Conservation (phyloP, 2,797 vertebrate genomes). For the Acrossocheilus fasciatus region DNA sequence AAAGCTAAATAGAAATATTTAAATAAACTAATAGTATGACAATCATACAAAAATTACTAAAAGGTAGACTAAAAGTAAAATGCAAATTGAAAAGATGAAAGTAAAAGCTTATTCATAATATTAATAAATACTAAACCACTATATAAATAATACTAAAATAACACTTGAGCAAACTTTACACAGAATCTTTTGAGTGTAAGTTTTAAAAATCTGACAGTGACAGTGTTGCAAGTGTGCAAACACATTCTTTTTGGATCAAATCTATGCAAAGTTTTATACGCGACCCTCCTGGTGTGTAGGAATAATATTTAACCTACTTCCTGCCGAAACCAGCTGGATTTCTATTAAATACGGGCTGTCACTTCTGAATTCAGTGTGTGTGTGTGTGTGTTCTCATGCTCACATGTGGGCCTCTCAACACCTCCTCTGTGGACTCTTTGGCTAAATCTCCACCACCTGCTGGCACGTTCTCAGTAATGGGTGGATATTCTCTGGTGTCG, state of each 20-base stretch:
- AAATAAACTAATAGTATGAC: not conserved
- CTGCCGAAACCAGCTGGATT: not conserved
- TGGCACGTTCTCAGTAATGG: slow-evolving; percentile 24
- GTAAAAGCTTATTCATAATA: not conserved
- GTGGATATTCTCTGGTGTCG: not conserved
- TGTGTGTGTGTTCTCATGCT: not conserved
- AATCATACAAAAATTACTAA: not conserved
- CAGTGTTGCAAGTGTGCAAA: not conserved
- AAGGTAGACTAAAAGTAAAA: not conserved
- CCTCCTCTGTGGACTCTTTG: slow-evolving; percentile 26
- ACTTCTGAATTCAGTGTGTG: not conserved
- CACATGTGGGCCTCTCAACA: slow-evolving; percentile 7
- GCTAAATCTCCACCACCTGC: slow-evolving; percentile 30
- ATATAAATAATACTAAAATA: not conserved
- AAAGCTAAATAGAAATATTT: not conserved
- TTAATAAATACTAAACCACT: not conserved
- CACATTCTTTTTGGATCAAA: not conserved
- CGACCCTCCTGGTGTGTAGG: not conserved
- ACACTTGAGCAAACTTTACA: not conserved
- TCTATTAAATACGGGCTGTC: not conserved
- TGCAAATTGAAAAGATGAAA: not conserved
- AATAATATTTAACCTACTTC: not conserved
- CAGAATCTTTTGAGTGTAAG: not conserved
- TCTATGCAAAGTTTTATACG: not conserved
- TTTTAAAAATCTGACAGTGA: not conserved